These are phyloP conservation scores for Cettia cetti DNA, from an alignment of 2,113 vertebrate genomes.

Conservation along the genomic window DNA sequence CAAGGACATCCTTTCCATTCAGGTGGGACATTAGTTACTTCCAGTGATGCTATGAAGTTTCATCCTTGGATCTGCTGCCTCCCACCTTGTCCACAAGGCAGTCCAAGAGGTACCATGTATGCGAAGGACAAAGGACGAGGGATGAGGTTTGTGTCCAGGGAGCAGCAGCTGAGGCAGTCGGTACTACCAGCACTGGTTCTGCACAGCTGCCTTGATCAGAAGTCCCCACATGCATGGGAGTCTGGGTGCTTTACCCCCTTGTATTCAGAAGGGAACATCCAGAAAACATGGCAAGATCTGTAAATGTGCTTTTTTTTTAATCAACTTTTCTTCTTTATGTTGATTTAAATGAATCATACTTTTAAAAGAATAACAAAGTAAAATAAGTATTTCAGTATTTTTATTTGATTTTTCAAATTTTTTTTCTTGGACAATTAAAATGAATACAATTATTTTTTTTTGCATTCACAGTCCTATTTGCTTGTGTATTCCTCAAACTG, in stretches of 20 bases:
- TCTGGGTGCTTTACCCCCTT: not conserved
- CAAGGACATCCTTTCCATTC: not conserved
- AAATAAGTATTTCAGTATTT: not conserved
- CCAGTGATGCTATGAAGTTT: not conserved
- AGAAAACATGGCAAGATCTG: not conserved
- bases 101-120: fast-evolving
- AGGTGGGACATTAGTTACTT: not conserved
- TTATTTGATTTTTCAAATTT: not conserved
- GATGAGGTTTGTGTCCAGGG: not conserved
- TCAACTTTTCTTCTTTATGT: not conserved
- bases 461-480: not conserved
- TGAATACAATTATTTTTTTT: fast-evolving
- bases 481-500: not conserved
- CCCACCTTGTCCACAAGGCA: not conserved
- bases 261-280: not conserved
- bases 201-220: not conserved
- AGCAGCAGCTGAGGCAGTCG: not conserved
- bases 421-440: not conserved
- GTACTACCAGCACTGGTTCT: not conserved
- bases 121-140: not conserved
- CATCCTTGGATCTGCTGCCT: not conserved
- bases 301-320: not conserved
- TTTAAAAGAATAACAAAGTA: not conserved
- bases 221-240: fast-evolving
- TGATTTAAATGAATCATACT: not conserved